phyloP scores from a whole-genome alignment of 1,140 invertebrate species.

The Drosophila nasuta region DNA sequence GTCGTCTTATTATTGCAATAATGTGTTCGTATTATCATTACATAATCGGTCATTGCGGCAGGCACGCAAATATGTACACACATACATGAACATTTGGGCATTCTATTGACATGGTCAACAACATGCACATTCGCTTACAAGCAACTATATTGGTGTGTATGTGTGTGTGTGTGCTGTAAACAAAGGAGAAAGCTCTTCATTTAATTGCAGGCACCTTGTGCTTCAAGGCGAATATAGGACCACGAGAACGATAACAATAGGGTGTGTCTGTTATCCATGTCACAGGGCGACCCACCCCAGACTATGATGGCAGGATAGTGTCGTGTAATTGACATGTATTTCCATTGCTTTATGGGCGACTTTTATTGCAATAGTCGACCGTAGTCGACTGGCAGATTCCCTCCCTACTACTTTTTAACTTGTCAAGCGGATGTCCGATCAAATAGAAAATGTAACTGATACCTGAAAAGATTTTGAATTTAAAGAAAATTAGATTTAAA shows the following conservation, averaged over 20 bases:
- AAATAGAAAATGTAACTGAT: too few relatives aligned
- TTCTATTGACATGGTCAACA: slow-evolving; percentile 23
- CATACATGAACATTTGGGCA: background rate
- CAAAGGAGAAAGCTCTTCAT: slow-evolving; percentile 36
- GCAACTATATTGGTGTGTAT: background rate
- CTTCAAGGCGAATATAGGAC: slow-evolving; percentile 17
- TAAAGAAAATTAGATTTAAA: background rate
- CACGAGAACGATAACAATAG: slow-evolving; percentile 13
- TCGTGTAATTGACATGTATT: slow-evolving; percentile 24
- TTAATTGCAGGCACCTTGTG: slow-evolving; percentile 19
- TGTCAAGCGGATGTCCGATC: too few relatives aligned
- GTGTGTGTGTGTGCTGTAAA: slow-evolving; percentile 21
- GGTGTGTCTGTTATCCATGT: slow-evolving; percentile 13
- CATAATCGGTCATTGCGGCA: slow-evolving; percentile 65
- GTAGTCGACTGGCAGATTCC: background rate
- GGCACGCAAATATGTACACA: slow-evolving; percentile 1
- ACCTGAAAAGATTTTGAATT: background rate
- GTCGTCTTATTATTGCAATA: slow-evolving; percentile 54
- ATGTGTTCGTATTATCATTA: slow-evolving; percentile 63
- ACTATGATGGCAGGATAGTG: background rate
- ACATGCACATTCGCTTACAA: slow-evolving; percentile 4
- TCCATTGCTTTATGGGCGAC: background rate
- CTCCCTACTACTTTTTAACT: background rate
- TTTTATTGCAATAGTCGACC: background rate
- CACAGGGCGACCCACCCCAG: background rate